These are phyloP conservation scores for Drosophila yooni DNA, from an alignment of 2,888 invertebrate genomes.

Conservation along the genomic window DNA sequence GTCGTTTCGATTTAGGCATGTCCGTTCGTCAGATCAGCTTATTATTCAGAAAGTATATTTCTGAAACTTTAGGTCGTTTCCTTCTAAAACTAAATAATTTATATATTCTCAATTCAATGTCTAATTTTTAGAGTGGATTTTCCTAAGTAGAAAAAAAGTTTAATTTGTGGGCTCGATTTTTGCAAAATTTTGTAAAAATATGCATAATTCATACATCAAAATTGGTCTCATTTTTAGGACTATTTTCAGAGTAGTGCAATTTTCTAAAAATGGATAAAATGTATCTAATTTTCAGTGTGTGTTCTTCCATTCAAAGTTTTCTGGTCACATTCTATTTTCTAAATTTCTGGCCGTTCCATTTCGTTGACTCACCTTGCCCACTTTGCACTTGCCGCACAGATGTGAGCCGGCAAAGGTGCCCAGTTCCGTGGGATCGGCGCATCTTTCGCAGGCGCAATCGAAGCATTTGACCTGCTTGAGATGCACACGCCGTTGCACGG, in stretches of 20 bases:
- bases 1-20: not conserved
- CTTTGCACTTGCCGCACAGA: slow-evolving; percentile 88
- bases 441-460: slow-evolving; percentile 89
- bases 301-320: not conserved
- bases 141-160: not conserved
- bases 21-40: not conserved
- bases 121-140: not conserved
- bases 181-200: not conserved
- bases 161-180: not conserved
- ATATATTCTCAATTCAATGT: not conserved
- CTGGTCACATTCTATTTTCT: not conserved
- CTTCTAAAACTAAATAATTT: not conserved
- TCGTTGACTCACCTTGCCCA: slow-evolving; percentile 81
- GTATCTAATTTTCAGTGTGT: not conserved
- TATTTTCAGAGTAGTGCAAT: not conserved
- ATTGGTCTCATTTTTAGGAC: not conserved
- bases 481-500: slow-evolving; percentile 88
- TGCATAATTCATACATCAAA: not conserved
- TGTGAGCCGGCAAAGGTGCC: slow-evolving; percentile 88
- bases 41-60: not conserved
- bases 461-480: slow-evolving; percentile 89
- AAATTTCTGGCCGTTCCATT: not conserved
- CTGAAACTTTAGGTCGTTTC: not conserved
- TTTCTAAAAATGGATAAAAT: not conserved
- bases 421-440: slow-evolving; percentile 90